Percentiles rank a stretch among this genome's conserved stretches.
Evolutionary conservation across 2,113 vertebrate genomes (phyloP).

Genomic region (Dasyprocta punctata): DNA sequence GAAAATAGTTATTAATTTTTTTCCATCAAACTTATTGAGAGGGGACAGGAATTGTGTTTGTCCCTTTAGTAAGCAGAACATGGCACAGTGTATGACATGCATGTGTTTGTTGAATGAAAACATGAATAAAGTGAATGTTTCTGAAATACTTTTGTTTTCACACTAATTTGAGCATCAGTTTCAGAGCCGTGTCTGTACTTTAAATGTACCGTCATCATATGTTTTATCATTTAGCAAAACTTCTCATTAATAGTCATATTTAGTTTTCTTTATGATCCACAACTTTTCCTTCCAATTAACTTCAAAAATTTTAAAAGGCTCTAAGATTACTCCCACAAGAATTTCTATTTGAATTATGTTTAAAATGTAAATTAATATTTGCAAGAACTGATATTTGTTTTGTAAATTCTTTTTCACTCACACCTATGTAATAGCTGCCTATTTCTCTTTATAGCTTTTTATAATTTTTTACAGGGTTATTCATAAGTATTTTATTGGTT

Average conservation of each 20-base stretch:
- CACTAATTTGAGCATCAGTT: background rate
- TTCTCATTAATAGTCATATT: constrained; percentile 12
- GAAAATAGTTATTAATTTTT: background rate
- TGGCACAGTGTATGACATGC: background rate
- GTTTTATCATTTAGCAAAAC: constrained; percentile 33
- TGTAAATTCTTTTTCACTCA: background rate
- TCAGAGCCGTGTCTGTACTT: background rate
- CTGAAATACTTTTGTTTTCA: background rate
- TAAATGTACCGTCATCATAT: background rate
- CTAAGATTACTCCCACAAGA: constrained; percentile 1
- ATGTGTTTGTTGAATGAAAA: background rate
- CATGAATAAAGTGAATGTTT: background rate
- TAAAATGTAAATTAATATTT: constrained; percentile 55
- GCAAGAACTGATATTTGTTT: background rate
- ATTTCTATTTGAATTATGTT: constrained; percentile 27
- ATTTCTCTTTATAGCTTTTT: constrained; percentile 47
- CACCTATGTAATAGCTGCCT: background rate
- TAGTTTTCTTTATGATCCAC: background rate
- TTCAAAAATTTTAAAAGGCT: constrained; percentile 22
- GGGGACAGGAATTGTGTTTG: background rate
- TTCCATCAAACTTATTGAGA: background rate
- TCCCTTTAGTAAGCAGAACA: background rate
- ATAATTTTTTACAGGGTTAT: constrained; percentile 23
- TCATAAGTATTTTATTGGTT: constrained; percentile 44
- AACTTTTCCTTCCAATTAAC: background rate